These are phyloP conservation scores for Acanthosepion pharaonis DNA, from an alignment of 2,888 invertebrate genomes.

Conservation along the genomic window DNA sequence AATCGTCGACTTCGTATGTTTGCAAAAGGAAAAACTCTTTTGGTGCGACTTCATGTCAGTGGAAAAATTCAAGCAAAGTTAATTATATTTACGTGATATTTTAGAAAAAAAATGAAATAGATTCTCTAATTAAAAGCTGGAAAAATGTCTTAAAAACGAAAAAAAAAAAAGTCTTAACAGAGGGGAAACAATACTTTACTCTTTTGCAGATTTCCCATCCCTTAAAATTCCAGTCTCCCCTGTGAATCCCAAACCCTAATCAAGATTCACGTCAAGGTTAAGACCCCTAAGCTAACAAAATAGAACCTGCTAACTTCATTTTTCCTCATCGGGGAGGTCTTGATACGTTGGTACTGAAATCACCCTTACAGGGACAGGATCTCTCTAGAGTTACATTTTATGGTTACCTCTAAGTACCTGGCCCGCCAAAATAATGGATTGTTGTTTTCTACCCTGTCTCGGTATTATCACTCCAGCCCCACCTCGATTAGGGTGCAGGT, in stretches of 20 bases:
- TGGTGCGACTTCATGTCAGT: no score
- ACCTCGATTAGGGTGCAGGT: neutral
- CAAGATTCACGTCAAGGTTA: neutral
- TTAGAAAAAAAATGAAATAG: no score
- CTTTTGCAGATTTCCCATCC: no score
- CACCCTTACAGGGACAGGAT: neutral
- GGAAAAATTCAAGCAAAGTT: no score
- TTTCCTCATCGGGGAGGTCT: neutral
- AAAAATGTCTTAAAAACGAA: no score
- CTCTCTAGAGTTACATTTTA: slow-evolving; percentile 8
- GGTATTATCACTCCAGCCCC: neutral
- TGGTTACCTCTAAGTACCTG: neutral
- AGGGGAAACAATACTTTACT: no score
- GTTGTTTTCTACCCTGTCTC: neutral
- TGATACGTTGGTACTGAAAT: no score
- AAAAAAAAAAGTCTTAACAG: no score
- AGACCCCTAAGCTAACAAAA: neutral
- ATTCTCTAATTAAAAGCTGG: no score
- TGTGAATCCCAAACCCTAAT: neutral
- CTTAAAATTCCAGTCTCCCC: neutral
- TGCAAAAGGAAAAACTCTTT: no score
- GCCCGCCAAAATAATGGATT: neutral
- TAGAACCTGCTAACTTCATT: neutral
- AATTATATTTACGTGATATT: no score
- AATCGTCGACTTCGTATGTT: no score